Evolutionary conservation across 2,888 invertebrate species (phyloP), one percentile per base, ranked within the genome.

Genomic region (Parasteatoda lunata): DNA sequence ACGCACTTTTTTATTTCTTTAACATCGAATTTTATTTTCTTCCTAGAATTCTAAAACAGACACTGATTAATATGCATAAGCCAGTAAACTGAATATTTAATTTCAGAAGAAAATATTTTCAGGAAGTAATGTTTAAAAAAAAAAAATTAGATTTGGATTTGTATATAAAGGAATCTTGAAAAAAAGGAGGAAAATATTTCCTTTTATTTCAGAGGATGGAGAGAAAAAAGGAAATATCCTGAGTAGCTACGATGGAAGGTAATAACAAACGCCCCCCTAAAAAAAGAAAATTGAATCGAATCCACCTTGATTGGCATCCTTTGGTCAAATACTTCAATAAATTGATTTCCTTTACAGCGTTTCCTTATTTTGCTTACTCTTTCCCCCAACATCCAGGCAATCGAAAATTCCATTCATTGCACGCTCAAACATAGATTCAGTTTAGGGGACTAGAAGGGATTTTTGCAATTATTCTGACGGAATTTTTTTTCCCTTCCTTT

Each of bases 291-390:
- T 70, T 65, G 83, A 84, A 84, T 84, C 72, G 30, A 30, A 30
- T 30, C 30, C 30, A 30, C 9, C 30, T 75, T 86, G 85, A 86
- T 86, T 86, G 85, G 85, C 85, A 86, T 86, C 85, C 85, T 86
- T 80, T 80, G 85, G 85, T 81, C 85, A 81, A 81, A 86, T 71
- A 77, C 85, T 81, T 80, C 80, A 79, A 84, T 84, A 84, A 80
- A 86, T 86, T 86, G 85, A 86, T 86, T 86, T 86, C 85, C 85
- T 80, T 86, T 86, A 77, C 54, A 51, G 30, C 80, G 66, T 73
- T 51, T 51, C 15, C 66, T 52, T 83, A 70, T 77, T 72, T 84
- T 77, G 77, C 72, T 84, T 84, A 77, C 77, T 13, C 59, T n/a
- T 59, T 59, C 30, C 30, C 30, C 30, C 30, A 30, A 30, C 30